Conservation (phyloP, 1,140 invertebrate species). For the Goniozus legneri region DNA sequence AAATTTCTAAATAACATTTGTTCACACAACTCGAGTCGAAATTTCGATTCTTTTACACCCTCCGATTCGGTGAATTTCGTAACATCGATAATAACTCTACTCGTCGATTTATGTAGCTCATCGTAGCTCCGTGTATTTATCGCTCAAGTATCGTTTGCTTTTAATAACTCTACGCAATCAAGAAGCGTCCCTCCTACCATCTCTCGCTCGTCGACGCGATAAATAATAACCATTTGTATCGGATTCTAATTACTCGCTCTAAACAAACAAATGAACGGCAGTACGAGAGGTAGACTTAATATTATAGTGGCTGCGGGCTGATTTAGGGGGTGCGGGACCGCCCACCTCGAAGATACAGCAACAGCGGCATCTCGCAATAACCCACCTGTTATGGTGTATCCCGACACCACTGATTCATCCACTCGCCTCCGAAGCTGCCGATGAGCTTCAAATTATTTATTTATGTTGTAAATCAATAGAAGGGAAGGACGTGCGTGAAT, state of each 20-base stretch:
- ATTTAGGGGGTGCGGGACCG: slow-evolving; percentile 55
- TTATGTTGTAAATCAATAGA: background rate
- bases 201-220: slow-evolving; percentile 27
- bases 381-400: slow-evolving; percentile 41
- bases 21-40: too few species aligned
- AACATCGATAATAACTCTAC: too few species aligned
- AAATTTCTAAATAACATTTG: too few species aligned
- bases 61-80: too few species aligned
- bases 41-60: too few species aligned
- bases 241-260: slow-evolving; percentile 54
- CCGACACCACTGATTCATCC: slow-evolving; percentile 33
- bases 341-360: slow-evolving; percentile 44
- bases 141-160: slow-evolving; percentile 36
- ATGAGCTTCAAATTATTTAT: slow-evolving; percentile 1
- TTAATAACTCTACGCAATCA: slow-evolving; percentile 49
- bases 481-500: too few species aligned
- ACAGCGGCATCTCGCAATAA: slow-evolving; percentile 29
- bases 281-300: slow-evolving; percentile 34
- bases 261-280: slow-evolving; percentile 51
- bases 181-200: slow-evolving; percentile 13
- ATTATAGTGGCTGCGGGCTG: slow-evolving; percentile 44
- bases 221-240: slow-evolving; percentile 55
- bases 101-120: too few species aligned
- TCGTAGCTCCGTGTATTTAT: slow-evolving; percentile 26
- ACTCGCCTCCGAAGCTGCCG: slow-evolving; percentile 17